Evolutionary conservation across 2,113 vertebrate species (phyloP).

Genomic region (Lanius ludovicianus): DNA sequence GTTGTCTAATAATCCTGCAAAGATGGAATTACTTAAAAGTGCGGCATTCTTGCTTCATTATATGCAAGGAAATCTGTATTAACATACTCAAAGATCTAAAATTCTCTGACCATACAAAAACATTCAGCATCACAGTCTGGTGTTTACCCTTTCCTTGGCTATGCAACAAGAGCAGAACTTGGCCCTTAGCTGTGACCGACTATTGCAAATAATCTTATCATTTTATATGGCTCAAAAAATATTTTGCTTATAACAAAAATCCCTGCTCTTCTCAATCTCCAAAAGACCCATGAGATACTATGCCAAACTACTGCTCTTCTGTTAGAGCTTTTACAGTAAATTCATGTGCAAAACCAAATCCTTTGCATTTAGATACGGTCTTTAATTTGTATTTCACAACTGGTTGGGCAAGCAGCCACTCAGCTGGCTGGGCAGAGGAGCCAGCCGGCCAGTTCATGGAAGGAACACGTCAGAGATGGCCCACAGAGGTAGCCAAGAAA

Average conservation of each 20-base stretch:
- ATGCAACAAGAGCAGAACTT: not conserved
- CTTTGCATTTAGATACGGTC: not conserved
- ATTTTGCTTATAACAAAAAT: not conserved
- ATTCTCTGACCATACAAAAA: not conserved
- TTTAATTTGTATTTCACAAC: not conserved
- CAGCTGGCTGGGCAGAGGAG: not conserved
- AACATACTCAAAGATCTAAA: not conserved
- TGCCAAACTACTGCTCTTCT: not conserved
- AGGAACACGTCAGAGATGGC: not conserved
- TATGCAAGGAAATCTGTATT: not conserved
- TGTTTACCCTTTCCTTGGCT: not conserved
- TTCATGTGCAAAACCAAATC: not conserved
- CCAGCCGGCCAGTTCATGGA: not conserved
- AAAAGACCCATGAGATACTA: not conserved
- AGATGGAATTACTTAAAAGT: not conserved
- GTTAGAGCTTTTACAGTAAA: not conserved
- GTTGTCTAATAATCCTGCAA: not conserved
- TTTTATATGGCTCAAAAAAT: not conserved
- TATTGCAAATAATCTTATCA: not conserved
- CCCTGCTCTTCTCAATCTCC: not conserved
- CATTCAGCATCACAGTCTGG: not conserved
- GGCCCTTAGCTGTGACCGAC: not conserved
- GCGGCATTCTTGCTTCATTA: not conserved
- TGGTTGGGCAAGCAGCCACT: not conserved
- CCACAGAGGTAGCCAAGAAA: not conserved